These are phyloP conservation scores for Microcebus lehilahytsara DNA, from an alignment of 2,113 vertebrate species.

Conservation along the genomic window DNA sequence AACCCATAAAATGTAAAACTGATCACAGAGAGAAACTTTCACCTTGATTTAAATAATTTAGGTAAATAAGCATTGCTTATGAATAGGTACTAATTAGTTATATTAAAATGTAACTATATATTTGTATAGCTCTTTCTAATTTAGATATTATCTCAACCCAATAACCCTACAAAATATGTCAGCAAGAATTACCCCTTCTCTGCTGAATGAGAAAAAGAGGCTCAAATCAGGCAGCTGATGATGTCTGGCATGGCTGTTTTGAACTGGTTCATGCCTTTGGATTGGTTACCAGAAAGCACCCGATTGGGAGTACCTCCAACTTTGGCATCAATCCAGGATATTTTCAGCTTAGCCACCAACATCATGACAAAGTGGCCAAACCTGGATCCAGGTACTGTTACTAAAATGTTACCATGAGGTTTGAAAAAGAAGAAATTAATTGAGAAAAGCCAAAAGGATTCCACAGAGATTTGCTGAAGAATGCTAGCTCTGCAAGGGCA, in stretches of 20 bases:
- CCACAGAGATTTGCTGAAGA: not conserved
- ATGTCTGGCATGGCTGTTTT: not conserved
- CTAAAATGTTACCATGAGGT: not conserved
- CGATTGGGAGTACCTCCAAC: not conserved
- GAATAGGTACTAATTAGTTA: not conserved
- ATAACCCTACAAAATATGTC: not conserved
- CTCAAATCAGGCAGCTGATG: not conserved
- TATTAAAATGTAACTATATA: not conserved
- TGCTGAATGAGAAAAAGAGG: not conserved
- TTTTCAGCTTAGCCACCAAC: not conserved
- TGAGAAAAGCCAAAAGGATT: not conserved
- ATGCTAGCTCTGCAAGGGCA: too few relatives aligned
- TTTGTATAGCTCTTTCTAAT: conserved; percentile 17
- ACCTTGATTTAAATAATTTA: conserved; percentile 36
- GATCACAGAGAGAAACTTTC: not conserved
- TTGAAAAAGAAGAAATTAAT: not conserved
- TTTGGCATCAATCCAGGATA: not conserved
- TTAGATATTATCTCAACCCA: not conserved
- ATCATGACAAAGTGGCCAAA: not conserved
- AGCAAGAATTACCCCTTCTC: not conserved
- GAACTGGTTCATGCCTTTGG: not conserved
- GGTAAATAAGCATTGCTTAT: not conserved
- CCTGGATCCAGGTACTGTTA: not conserved
- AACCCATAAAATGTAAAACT: not conserved
- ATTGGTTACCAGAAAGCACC: not conserved